Base-by-base conservation (phyloP, 2,797 vertebrate genomes). In the Sebastes vulpes region DNA sequence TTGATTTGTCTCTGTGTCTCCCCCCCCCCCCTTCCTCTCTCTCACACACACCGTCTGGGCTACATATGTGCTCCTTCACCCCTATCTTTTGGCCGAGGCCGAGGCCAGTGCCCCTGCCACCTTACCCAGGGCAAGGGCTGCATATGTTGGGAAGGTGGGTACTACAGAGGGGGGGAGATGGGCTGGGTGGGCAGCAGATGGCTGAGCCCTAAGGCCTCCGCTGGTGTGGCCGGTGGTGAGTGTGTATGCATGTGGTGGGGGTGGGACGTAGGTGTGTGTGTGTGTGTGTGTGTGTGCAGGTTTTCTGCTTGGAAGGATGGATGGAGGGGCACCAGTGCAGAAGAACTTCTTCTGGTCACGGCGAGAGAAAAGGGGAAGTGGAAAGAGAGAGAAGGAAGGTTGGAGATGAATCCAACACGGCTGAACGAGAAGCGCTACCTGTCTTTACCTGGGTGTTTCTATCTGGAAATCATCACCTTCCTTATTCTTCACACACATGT, bases 131-230 rank as follows among this genome's bases (percentile, higher is more conserved):
- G 95, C 95, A 95, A 95, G 97, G 97, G 97, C 97, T 98, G 97
- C 98, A 96, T 98, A 96, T 98, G 98, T 97, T 98, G 96, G 97
- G 97, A 97, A 98, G 97, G 97, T 97, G 97, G 97, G 96, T 89
- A 91, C 94, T 87, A 90, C 96, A 93, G 97, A 95, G 89, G 92
- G 93, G 97, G 97, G 81, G 68, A 28, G 76, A 48, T 75, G 83
- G 56, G 69, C 73, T 95, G 96, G 96, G 96, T 95, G 95, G 94
- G 96, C 96, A 96, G 97, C 98, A 99, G 98, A 98, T 99, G 98
- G 98, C 95, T 92, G 96, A 97, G 91, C 97, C 98, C 97, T 97
- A 96, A 98, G 98, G 98, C 97, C 96, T 97, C 97, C 90, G 93
- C 96, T 96, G 96, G 97, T 97, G 89, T 96, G 96, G 92, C 96